Percentiles rank a stretch among this genome's conserved stretches.
phyloP scores from a whole-genome alignment of 2,797 vertebrate species.

The Spinibarbus caldwelli region DNA sequence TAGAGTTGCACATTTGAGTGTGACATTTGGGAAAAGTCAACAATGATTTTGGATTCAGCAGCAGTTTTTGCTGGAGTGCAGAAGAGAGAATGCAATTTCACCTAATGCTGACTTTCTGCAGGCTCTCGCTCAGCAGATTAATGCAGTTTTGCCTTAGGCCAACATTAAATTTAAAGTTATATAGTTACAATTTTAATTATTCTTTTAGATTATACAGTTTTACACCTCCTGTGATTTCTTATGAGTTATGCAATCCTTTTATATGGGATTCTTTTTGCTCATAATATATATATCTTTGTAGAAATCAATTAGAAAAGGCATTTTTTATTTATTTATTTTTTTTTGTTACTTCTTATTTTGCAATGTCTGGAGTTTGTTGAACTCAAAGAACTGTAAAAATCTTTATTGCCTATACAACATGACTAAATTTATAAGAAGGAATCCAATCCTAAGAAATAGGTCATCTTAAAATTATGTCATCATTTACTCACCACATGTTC shows the following conservation, averaged over 20 bases:
- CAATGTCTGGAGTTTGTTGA: background rate
- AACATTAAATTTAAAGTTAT: conserved; percentile 39
- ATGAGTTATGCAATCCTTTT: conserved; percentile 4
- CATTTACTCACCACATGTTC: background rate
- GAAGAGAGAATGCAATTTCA: conserved; percentile 1
- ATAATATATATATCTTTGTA: background rate
- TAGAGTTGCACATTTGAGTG: conserved; percentile 17
- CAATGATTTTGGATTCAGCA: conserved; percentile 25
- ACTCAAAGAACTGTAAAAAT: conserved; percentile 10
- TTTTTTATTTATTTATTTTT: too few species aligned
- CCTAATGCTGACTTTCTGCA: conserved; percentile 14
- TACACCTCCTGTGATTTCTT: conserved; percentile 10
- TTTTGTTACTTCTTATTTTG: background rate
- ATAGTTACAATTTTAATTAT: conserved; percentile 37
- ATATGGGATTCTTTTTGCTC: background rate
- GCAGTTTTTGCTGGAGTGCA: conserved; percentile 11
- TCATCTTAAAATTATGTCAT: too few species aligned
- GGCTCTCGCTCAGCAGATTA: conserved; percentile 36
- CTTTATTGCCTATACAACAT: background rate
- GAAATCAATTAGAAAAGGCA: conserved; percentile 1
- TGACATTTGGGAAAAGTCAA: conserved; percentile 42
- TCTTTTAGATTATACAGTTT: conserved; percentile 34
- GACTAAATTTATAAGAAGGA: conserved; percentile 1
- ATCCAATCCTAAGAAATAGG: conserved; percentile 23
- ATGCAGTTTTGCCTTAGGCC: conserved; percentile 34